A percentile compares a stretch with the other conserved stretches of the same genome.
Evolutionary conservation across 2,113 vertebrate species (phyloP).

Genomic region (Dasyornis broadbenti): DNA sequence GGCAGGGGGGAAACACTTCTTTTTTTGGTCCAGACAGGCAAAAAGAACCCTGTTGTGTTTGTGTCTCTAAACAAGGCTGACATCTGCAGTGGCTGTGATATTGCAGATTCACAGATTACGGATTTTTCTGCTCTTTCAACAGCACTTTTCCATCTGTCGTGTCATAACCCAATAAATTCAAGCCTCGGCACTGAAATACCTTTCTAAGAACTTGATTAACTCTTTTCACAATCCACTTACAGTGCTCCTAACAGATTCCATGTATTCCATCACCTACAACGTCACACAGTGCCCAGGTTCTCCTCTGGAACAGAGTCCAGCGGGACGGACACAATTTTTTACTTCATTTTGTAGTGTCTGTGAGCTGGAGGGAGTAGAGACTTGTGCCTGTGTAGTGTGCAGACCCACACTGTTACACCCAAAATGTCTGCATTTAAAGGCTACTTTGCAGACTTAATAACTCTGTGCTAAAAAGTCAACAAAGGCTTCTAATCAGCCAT

Average conservation of each 20-base stretch:
- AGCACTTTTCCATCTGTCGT: neutral
- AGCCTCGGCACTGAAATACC: constrained; percentile 3
- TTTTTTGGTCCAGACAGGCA: neutral
- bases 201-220: constrained; percentile 1
- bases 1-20: accelerated
- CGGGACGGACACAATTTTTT: neutral
- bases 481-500: constrained; percentile 12
- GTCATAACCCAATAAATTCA: neutral
- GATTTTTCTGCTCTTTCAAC: constrained; percentile 2
- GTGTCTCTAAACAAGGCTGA: neutral
- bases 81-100: neutral
- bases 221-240: neutral
- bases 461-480: neutral
- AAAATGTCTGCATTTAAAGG: neutral
- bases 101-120: neutral
- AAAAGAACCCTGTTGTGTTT: neutral
- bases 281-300: neutral
- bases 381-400: neutral
- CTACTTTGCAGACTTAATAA: neutral
- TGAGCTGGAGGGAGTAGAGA: neutral
- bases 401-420: neutral
- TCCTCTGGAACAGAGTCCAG: neutral
- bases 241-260: neutral
- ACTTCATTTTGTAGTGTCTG: neutral
- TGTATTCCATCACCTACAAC: neutral